Conservation (phyloP, 2,113 vertebrate species). For the Aldabrachelys gigantea region DNA sequence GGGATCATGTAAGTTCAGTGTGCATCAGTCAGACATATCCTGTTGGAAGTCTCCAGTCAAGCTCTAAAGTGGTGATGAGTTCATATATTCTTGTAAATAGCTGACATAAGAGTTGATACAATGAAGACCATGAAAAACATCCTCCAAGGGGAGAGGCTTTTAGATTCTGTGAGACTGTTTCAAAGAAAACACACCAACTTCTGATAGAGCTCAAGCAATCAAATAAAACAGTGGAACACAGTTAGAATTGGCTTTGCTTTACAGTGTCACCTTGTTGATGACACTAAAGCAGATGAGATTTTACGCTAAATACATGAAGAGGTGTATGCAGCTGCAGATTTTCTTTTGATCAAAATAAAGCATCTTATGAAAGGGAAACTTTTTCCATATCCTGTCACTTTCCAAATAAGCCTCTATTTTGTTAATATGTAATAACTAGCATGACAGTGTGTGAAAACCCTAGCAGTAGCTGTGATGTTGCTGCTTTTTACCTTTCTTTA, state of each 20-base stretch:
- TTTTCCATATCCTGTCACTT: not conserved
- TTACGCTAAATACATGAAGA: not conserved
- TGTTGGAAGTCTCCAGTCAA: not conserved
- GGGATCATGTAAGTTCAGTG: not conserved
- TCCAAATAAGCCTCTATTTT: not conserved
- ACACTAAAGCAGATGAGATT: not conserved
- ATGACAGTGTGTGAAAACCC: conserved; percentile 19
- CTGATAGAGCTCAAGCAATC: not conserved
- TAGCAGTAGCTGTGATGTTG: not conserved
- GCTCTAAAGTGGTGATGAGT: not conserved
- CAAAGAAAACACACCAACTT: not conserved
- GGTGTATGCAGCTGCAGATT: not conserved
- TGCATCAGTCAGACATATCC: not conserved
- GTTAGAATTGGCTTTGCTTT: not conserved
- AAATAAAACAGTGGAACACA: not conserved
- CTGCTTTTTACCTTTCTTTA: conserved; percentile 26
- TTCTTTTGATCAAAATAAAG: not conserved
- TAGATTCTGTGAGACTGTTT: not conserved
- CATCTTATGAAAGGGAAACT: not conserved
- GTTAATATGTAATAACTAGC: conserved; percentile 9
- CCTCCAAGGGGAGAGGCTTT: not conserved
- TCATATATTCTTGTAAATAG: not conserved
- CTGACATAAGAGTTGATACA: not conserved
- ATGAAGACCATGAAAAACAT: not conserved
- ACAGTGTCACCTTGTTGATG: not conserved